These are phyloP conservation scores for Biston betularia DNA, from an alignment of 2,888 invertebrate species.

Conservation along the genomic window DNA sequence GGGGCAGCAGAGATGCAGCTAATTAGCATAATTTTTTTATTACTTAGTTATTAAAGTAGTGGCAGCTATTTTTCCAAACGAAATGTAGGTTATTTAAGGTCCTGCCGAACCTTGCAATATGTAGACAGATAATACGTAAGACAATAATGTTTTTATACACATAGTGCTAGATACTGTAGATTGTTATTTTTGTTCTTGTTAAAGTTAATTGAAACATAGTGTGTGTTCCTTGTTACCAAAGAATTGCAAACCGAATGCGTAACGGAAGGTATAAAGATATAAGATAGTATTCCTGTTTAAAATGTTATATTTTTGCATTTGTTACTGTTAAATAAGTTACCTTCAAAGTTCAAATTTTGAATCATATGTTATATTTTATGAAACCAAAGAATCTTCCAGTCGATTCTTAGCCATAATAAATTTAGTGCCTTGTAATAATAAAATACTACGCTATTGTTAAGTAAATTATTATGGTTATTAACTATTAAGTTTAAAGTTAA, in stretches of 20 bases:
- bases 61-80: conserved; percentile 40
- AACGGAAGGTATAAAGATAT: conserved; percentile 64
- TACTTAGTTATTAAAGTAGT: conserved; percentile 1
- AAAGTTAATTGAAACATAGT: conserved; percentile 67
- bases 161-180: conserved; percentile 55
- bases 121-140: conserved; percentile 37
- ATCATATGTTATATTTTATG: conserved; percentile 66
- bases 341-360: conserved; percentile 78
- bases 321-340: conserved; percentile 80
- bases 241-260: conserved; percentile 64
- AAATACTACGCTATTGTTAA: conserved; percentile 58
- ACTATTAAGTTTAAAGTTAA: conserved; percentile 37
- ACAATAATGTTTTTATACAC: conserved; percentile 57
- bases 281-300: conserved; percentile 54
- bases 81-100: conserved; percentile 24
- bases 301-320: conserved; percentile 68
- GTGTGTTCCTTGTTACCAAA: conserved; percentile 86
- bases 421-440: conserved; percentile 67
- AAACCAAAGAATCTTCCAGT: conserved; percentile 82
- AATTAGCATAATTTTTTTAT: neutral
- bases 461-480: conserved; percentile 68
- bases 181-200: conserved; percentile 84
- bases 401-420: conserved; percentile 74
- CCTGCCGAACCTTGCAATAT: conserved; percentile 17
- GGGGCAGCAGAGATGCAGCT: conserved; percentile 3